Percentiles rank a stretch among this genome's conserved stretches.
Evolutionary conservation across 2,888 invertebrate species (phyloP).

Genomic region (Cheilosia pagana): DNA sequence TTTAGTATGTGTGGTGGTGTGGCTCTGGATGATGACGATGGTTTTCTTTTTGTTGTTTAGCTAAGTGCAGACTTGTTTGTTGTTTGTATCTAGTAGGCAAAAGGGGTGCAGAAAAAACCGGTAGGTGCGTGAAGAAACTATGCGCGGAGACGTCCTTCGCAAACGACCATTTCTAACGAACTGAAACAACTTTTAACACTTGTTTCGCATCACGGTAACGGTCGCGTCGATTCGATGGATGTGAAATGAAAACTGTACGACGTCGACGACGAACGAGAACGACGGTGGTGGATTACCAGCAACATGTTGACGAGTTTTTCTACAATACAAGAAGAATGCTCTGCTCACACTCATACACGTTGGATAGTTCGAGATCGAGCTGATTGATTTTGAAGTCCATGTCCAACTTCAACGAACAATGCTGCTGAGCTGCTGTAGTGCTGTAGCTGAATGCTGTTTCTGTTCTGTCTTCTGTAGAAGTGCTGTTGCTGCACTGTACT

Average conservation of each 20-base stretch:
- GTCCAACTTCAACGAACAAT: too few species aligned
- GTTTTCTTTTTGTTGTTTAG: neutral
- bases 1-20: conserved; percentile 10
- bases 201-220: conserved; percentile 42
- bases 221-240: conserved; percentile 5
- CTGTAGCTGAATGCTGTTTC: too few species aligned
- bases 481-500: too few species aligned
- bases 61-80: conserved; percentile 45
- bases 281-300: conserved; percentile 28
- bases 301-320: conserved; percentile 51
- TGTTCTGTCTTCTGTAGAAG: too few species aligned
- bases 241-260: too few species aligned
- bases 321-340: conserved; percentile 41
- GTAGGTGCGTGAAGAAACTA: conserved; percentile 39
- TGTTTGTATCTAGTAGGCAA: conserved; percentile 6
- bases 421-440: too few species aligned
- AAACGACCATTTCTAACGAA: conserved; percentile 70
- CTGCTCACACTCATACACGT: neutral
- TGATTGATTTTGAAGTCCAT: neutral
- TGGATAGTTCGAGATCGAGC: conserved; percentile 4
- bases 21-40: neutral
- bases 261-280: too few species aligned
- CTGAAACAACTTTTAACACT: conserved; percentile 63
- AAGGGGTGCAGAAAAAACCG: conserved; percentile 68
- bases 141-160: conserved; percentile 68